Percentiles rank a stretch among this genome's conserved stretches.
Evolutionary conservation across 64 coral and sea anemone genomes (phyloP).

Genomic region (Porites lutea): DNA sequence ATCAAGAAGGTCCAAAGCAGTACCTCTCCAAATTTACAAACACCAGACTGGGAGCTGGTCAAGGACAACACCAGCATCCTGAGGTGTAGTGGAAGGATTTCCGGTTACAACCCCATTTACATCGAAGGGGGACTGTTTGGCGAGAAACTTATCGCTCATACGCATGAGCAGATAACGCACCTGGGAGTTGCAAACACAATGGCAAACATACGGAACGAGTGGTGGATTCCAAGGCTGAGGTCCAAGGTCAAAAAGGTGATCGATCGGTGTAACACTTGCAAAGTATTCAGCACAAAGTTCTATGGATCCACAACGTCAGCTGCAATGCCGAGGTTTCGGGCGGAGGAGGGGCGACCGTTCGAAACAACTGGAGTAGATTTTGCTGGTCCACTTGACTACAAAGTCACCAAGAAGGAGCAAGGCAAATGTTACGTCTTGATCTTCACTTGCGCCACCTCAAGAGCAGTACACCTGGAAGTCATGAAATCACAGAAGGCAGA

Average conservation of each 20-base stretch:
- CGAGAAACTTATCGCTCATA: constrained; percentile 69
- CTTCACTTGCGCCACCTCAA: constrained; percentile 69
- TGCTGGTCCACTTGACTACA: constrained; percentile 74
- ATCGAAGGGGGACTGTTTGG: constrained; percentile 23
- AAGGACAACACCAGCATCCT: constrained; percentile 46
- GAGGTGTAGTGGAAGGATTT: constrained; percentile 44
- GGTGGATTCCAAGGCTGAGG: constrained; percentile 77
- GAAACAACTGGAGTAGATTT: constrained; percentile 76
- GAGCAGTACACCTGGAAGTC: constrained; percentile 73
- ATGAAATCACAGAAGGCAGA: constrained; percentile 81
- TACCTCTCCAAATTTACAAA: constrained; percentile 19
- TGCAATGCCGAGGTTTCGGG: constrained; percentile 65
- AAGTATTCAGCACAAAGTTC: constrained; percentile 38
- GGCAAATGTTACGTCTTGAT: constrained; percentile 74
- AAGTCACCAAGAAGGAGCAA: constrained; percentile 42
- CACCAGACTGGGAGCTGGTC: constrained; percentile 30
- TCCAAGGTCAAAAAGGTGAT: constrained; percentile 77
- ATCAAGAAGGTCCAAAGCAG: constrained; percentile 28
- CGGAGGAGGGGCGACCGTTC: constrained; percentile 65
- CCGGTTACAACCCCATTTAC: constrained; percentile 55
- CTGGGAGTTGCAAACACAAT: constrained; percentile 79
- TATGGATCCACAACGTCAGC: constrained; percentile 59
- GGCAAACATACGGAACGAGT: constrained; percentile 67
- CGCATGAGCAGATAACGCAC: constrained; percentile 54
- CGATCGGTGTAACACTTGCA: constrained; percentile 63